Base-by-base conservation (phyloP, 2,797 vertebrate species). In the Clamator glandarius region DNA sequence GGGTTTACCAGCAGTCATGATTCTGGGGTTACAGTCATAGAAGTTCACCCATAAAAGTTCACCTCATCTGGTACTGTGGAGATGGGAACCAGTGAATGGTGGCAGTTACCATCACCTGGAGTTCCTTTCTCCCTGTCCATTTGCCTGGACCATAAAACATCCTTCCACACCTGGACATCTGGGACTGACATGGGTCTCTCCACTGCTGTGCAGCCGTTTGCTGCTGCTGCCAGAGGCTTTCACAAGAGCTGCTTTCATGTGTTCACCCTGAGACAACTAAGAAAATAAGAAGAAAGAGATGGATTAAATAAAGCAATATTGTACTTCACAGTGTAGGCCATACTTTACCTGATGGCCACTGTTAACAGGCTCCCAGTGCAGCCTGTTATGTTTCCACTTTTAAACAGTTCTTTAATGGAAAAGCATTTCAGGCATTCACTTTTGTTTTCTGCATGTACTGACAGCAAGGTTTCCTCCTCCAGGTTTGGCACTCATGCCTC, bases 401-500 rank as follows among this genome's bases (percentile, higher is more conserved):
- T 68, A 51, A 94, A 31, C 14, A 35, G 33, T 11, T 51, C 50
- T 76, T 51, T 17, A 77, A 28, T 52, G 23, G 41, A 46, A 69
- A 55, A 33, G 48, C 6, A n/a, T 72, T 77, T 70, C 46, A 78
- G 63, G 20, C 31, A 10, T 41, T 62, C 7, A 9, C 10, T 81
- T 57, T 19, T 55, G 17, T 44, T 50, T 74, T 35, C 69, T 74
- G 28, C 55, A 8, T 13, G 33, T 39, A 11, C 67, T 90, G 50
- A 82, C 50, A 64, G 55, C 39, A 50, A 77, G 12, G 23, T 91
- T 68, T 54, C 23, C 16, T 28, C 39, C 29, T 51, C 9, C 92
- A 99, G 99, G 96, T 99, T 99, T 91, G 98, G 99, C 74, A 98
- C 98, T 61, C 98, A 97, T 33, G 33, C 99, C 59, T 99, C 99